These are phyloP conservation scores for Rissa tridactyla DNA, from an alignment of 2,113 vertebrate genomes.

Conservation along the genomic window DNA sequence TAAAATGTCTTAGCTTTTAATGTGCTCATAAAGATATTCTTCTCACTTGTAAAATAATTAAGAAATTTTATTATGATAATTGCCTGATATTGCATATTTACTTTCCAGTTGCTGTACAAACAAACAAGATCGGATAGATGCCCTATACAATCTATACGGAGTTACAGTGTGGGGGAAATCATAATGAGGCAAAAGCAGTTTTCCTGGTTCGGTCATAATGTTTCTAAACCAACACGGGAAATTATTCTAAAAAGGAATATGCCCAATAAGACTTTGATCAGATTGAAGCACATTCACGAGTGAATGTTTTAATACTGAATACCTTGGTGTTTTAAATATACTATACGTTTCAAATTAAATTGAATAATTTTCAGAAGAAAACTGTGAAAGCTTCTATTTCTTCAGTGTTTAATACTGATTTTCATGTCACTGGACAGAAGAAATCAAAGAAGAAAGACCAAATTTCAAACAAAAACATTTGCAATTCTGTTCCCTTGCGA, in stretches of 20 bases:
- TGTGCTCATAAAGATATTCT: background rate
- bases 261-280: background rate
- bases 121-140: background rate
- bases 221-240: background rate
- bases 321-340: background rate
- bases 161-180: background rate
- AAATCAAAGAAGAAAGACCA: background rate
- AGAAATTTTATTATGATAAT: background rate
- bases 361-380: background rate
- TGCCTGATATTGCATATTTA: background rate
- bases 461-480: background rate
- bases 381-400: background rate
- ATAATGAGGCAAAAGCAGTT: background rate
- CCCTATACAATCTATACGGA: rapidly evolving
- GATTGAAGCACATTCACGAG: background rate
- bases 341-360: background rate
- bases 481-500: background rate
- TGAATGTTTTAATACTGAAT: background rate
- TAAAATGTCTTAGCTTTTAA: background rate
- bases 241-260: background rate
- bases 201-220: background rate
- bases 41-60: background rate
- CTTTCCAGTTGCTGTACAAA: background rate
- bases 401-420: background rate
- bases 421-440: background rate